Percentiles rank a stretch among this genome's conserved stretches.
phyloP scores from a whole-genome alignment of 2,113 vertebrate species.

The Malurus melanocephalus region DNA sequence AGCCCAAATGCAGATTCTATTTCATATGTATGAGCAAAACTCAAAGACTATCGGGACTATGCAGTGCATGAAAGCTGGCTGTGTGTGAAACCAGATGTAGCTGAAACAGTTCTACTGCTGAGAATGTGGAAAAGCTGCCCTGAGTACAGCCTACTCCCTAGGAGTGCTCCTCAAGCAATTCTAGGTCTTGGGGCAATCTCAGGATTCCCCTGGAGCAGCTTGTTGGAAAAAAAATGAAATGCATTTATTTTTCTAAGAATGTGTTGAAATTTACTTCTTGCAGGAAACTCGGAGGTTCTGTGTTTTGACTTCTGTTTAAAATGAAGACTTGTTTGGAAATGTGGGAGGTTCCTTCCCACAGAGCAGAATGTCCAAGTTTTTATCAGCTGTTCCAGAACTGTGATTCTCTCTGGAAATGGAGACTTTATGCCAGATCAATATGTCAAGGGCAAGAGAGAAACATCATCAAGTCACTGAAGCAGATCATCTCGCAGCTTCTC shows the following conservation, averaged over 20 bases:
- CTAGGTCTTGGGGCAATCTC: neutral
- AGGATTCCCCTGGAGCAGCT: neutral
- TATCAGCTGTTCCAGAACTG: neutral
- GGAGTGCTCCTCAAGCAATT: neutral
- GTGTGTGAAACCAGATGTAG: constrained; percentile 13
- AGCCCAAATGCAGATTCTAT: neutral
- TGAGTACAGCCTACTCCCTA: neutral
- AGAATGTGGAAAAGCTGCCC: neutral
- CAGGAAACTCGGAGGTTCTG: neutral
- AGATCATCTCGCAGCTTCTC: neutral
- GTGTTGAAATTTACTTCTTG: neutral
- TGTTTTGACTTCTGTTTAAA: neutral
- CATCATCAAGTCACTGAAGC: neutral
- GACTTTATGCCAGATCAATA: neutral
- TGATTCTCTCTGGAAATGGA: neutral
- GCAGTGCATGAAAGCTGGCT: neutral
- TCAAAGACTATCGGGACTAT: neutral
- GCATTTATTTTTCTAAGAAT: neutral
- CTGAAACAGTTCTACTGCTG: constrained; percentile 1
- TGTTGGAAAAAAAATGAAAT: neutral
- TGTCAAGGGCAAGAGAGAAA: neutral
- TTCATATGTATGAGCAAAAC: neutral
- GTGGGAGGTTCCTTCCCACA: neutral
- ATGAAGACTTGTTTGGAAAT: neutral
- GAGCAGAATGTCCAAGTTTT: neutral